Evolutionary conservation across 2,113 vertebrate genomes (phyloP).

Genomic region (Amazona guildingii): DNA sequence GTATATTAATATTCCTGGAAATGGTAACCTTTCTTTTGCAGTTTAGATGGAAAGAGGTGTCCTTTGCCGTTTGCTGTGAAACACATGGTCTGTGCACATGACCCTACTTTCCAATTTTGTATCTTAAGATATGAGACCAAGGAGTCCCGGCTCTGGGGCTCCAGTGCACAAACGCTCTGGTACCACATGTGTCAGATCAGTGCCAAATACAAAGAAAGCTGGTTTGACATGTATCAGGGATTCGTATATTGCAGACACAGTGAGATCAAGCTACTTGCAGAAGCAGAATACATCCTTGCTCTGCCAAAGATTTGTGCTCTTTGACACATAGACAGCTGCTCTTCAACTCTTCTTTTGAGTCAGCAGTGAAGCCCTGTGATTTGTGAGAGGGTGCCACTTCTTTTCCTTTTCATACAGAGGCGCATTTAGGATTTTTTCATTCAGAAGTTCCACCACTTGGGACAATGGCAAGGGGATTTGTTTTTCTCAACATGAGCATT

Average conservation of each 20-base stretch:
- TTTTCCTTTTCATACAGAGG: background rate
- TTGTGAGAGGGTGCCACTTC: background rate
- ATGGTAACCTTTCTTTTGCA: background rate
- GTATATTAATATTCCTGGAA: background rate
- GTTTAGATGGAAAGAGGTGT: background rate
- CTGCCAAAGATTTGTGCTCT: background rate
- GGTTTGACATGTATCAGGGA: background rate
- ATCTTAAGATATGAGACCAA: background rate
- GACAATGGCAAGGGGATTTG: background rate
- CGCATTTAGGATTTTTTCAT: background rate
- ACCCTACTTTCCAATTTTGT: background rate
- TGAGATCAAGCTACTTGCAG: background rate
- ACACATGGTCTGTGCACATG: background rate
- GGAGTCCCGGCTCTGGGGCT: background rate
- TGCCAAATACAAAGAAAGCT: background rate
- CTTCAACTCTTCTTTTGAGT: background rate
- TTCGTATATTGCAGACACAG: fast-evolving
- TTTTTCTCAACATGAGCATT: background rate
- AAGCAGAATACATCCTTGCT: background rate
- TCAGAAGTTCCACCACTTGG: background rate
- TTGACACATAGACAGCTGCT: background rate
- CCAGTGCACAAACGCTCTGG: background rate
- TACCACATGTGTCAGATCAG: no score
- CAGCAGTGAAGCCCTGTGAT: background rate
- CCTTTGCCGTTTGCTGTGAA: background rate